Evolutionary conservation across 2,797 vertebrate species (phyloP), one percentile per base, ranked within the genome.

Genomic region (Odontamblyopus lacepedii): DNA sequence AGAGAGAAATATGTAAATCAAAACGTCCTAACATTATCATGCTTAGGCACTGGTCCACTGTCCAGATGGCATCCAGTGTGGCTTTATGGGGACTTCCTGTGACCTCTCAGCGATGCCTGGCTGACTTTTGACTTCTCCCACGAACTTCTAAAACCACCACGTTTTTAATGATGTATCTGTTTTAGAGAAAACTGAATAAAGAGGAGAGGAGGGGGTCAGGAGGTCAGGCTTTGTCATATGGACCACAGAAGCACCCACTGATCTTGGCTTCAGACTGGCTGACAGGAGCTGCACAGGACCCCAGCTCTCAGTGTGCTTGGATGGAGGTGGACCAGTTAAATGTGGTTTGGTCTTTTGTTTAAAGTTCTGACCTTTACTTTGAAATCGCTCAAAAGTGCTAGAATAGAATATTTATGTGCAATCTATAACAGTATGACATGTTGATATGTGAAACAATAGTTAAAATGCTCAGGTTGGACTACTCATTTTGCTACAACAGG

Each of bases 41-140:
- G 44, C 44, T 15, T 48, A 23, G 13, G 7, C 13, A 61, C 60
- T 69, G 72, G 23, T 69, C 69, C 8, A 12, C 66, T 38, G 78
- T 19, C 75, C 59, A 2, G 44, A 70, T 32, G 63, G 76, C 75
- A 72, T 19, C 77, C 72, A 72, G 23, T 0, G 30, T 27, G 78
- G 74, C 77, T 63, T 35, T 72, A 78, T 75, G 50, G 5, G 0
- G 44, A 73, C 44, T 18, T 50, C 41, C 41, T 80, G 23, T 69
- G 7, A 81, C 74, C 78, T 82, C 65, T 68, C 53, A 67, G 57
- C 68, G 23, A 75, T 77, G 23, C 68, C 32, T 29, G 0, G 50
- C 29, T 76, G 78, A 83, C 77, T 66, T 78, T 70, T 82, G 71
- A 73, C 81, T 75, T 68, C 30, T 70, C 69, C 55, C 72, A 55